Conservation (phyloP, 2,888 invertebrate species). For the Beris morrisii region DNA sequence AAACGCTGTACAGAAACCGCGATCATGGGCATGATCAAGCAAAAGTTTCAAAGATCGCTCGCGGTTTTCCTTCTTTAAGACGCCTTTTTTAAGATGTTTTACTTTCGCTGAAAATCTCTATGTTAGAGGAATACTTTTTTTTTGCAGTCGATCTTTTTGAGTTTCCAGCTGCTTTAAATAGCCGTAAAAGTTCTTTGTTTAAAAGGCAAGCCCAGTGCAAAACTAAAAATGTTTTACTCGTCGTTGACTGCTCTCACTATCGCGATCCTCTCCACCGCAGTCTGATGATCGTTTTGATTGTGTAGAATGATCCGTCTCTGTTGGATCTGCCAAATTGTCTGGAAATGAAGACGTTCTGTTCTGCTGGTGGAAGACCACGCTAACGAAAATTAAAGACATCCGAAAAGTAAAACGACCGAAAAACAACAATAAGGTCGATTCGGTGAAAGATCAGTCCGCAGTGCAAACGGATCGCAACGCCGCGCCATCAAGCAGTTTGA, state of each 20-base stretch:
- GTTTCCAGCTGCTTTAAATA: conserved; percentile 23
- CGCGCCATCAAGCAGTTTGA: too few relatives aligned
- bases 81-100: not conserved
- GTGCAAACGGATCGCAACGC: too few relatives aligned
- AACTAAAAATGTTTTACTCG: conserved; percentile 9
- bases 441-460: too few relatives aligned
- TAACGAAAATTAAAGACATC: too few relatives aligned
- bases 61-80: not conserved
- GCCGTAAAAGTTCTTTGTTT: conserved; percentile 19
- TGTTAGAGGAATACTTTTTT: not conserved
- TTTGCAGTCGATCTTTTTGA: not conserved
- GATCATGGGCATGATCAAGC: conserved; percentile 7
- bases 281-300: conserved; percentile 8
- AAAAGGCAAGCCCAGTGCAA: not conserved
- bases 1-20: conserved; percentile 1
- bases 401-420: too few relatives aligned
- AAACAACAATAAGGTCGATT: too few relatives aligned
- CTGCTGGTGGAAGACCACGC: too few relatives aligned
- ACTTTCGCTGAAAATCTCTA: not conserved
- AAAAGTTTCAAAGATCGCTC: conserved; percentile 7
- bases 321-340: conserved; percentile 20
- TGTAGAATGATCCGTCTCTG: conserved; percentile 8
- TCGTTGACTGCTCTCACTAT: conserved; percentile 16
- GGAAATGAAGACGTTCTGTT: conserved; percentile 17
- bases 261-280: not conserved